Evolutionary conservation across 64 coral and sea anemone species (phyloP).

Genomic region (Montipora foliosa): DNA sequence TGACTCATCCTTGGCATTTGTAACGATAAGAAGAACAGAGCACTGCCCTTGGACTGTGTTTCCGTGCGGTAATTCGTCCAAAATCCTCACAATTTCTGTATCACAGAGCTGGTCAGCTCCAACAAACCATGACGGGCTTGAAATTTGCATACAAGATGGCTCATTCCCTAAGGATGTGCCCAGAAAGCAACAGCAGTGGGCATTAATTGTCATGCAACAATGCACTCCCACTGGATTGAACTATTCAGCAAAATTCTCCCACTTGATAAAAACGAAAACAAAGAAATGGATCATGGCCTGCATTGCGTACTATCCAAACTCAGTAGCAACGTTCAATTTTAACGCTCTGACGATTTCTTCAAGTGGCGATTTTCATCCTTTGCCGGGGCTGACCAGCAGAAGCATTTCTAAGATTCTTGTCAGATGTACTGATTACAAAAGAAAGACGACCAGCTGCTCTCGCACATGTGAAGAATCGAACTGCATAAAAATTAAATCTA

Average conservation of each 20-base stretch:
- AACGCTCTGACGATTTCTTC: neutral
- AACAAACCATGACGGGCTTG: constrained; percentile 5
- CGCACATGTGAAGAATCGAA: neutral
- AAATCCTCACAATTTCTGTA: neutral
- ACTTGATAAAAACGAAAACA: constrained; percentile 25
- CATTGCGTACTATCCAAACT: constrained; percentile 11
- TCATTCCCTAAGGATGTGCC: neutral
- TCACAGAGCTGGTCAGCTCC: constrained; percentile 3
- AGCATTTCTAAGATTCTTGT: neutral
- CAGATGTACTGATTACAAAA: neutral
- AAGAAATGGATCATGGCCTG: neutral
- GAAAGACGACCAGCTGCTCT: neutral
- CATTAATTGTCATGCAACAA: neutral
- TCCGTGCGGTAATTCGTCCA: neutral
- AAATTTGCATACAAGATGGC: neutral
- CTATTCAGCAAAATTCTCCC: neutral
- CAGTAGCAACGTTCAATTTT: constrained; percentile 13
- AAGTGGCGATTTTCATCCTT: constrained; percentile 29
- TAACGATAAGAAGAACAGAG: neutral
- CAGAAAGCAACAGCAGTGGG: neutral
- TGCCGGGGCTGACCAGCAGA: constrained; percentile 4
- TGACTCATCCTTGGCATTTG: too few relatives aligned
- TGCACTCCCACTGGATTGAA: neutral
- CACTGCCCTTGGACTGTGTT: neutral
- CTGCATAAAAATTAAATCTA: too few relatives aligned